phyloP scores from a whole-genome alignment of 2,113 vertebrate genomes.

The Chunga burmeisteri region DNA sequence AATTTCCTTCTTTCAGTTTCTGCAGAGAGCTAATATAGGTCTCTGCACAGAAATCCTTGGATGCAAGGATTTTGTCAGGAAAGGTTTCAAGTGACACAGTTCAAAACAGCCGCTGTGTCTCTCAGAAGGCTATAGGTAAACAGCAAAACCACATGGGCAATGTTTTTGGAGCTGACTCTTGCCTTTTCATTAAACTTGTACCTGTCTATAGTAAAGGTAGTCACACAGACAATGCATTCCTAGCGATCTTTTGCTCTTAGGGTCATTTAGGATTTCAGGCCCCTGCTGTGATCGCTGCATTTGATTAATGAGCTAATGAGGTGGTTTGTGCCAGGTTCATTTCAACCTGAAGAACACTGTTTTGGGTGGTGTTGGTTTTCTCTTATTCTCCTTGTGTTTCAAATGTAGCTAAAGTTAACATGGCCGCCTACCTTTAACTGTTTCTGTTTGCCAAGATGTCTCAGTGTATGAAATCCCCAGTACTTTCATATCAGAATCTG shows the following conservation, averaged over 20 bases:
- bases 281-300: neutral
- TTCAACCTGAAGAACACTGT: slow-evolving; percentile 21
- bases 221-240: neutral
- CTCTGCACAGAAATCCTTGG: neutral
- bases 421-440: neutral
- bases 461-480: neutral
- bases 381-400: neutral
- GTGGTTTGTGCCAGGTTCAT: slow-evolving; percentile 8
- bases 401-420: slow-evolving; percentile 11
- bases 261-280: neutral
- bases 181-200: neutral
- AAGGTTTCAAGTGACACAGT: neutral
- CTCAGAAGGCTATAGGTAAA: neutral
- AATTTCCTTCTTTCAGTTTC: neutral
- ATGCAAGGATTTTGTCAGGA: neutral
- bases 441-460: slow-evolving; percentile 25
- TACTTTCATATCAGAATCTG: neutral
- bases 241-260: neutral
- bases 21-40: neutral
- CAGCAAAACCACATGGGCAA: neutral
- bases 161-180: neutral
- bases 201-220: neutral
- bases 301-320: neutral
- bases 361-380: neutral
- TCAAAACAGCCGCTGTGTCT: neutral